Conservation (phyloP, 2,797 vertebrate genomes). For the Meriones psammophilus region DNA sequence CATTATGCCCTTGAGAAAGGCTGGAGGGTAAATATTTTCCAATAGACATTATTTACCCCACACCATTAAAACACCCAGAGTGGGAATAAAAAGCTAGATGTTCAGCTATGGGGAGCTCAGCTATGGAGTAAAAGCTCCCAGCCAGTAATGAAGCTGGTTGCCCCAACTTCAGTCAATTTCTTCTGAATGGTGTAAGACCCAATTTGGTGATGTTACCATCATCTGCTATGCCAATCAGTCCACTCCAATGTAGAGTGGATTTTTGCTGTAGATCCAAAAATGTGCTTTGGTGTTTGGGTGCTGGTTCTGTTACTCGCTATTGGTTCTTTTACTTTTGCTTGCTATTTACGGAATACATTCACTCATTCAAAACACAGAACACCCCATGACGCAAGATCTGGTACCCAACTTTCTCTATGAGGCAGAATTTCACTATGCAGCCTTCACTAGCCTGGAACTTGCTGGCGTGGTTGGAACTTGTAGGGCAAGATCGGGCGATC, state of each 20-base stretch:
- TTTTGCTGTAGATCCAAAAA: rapidly evolving
- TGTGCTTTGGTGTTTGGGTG: neutral
- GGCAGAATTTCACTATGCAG: neutral
- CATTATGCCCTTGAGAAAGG: neutral
- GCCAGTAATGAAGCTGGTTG: neutral
- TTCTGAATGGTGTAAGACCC: neutral
- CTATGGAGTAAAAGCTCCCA: neutral
- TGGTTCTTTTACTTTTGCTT: neutral
- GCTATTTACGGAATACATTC: neutral
- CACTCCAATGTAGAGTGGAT: no score
- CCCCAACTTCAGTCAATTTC: neutral
- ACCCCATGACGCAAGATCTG: neutral
- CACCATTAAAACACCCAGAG: neutral
- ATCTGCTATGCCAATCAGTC: neutral
- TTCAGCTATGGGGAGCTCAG: neutral
- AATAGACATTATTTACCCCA: neutral
- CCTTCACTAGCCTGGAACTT: neutral
- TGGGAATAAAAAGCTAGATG: neutral
- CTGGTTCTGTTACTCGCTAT: neutral
- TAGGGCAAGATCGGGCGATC: neutral
- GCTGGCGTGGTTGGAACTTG: neutral
- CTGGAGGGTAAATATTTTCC: neutral
- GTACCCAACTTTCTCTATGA: neutral
- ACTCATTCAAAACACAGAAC: neutral
- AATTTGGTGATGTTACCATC: neutral